Evolutionary conservation across 1,140 invertebrate species (phyloP).

Genomic region (Drosophila virilis): DNA sequence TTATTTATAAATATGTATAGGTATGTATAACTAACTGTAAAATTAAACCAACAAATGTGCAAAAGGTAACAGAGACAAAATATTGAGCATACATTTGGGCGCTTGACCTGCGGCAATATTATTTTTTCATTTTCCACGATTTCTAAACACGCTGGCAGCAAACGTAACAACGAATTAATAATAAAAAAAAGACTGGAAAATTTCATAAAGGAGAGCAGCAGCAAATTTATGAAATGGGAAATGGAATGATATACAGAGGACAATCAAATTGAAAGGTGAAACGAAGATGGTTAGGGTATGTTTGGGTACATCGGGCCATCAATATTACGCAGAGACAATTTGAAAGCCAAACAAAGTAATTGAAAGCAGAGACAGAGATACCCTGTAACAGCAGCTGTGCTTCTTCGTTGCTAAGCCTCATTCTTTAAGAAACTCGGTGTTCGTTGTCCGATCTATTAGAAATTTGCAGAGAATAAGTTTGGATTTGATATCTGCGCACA

Average conservation of each 20-base stretch:
- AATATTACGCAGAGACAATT: too few relatives aligned
- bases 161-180: constrained; percentile 34
- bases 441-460: too few relatives aligned
- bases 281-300: constrained; percentile 10
- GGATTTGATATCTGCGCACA: too few relatives aligned
- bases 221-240: constrained; percentile 44
- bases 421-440: too few relatives aligned
- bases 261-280: constrained; percentile 28
- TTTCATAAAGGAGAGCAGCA: constrained; percentile 13
- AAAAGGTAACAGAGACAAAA: constrained; percentile 51
- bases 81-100: constrained; percentile 50
- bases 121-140: constrained; percentile 80
- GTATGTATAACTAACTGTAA: constrained; percentile 46
- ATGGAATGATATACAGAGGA: constrained; percentile 26
- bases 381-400: too few relatives aligned
- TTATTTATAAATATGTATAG: constrained; percentile 14
- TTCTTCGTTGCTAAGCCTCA: too few relatives aligned
- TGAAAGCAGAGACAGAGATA: too few relatives aligned
- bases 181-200: constrained; percentile 22
- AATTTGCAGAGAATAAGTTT: too few relatives aligned
- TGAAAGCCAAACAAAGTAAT: too few relatives aligned
- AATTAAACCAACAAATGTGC: constrained; percentile 45
- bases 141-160: constrained; percentile 61
- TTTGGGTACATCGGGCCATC: background rate
- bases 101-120: constrained; percentile 71